Evolutionary conservation across 1,140 invertebrate species (phyloP), one percentile per base, ranked within the genome.

Genomic region (Daktulosphaira vitifoliae): DNA sequence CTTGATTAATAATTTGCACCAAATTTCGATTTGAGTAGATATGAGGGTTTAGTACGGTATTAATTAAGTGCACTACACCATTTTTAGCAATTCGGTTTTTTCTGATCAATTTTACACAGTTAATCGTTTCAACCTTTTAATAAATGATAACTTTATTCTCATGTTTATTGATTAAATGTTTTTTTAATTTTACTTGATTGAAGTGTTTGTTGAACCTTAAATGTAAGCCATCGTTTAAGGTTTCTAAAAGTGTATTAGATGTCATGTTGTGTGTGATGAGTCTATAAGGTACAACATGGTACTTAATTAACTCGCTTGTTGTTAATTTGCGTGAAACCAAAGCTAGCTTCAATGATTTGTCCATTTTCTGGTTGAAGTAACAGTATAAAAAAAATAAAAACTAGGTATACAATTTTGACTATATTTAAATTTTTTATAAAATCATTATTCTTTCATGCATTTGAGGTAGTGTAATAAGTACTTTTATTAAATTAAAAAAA

Each of bases 31-130:
- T 68, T 8, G 70, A 54, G 9, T 71, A 68, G 8, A 66, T 48
- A 15, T 51, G 42, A 26, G 83, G 85, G 65, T 82, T 81, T 49
- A 87, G 73, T 16, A 87, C 73, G 9, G 77, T 77, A 69, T 86
- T 83, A 29, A 87, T 81, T 0, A 87, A 74, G 71, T 87, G 85
- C 5, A 87, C 76, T 1, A 87, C 80, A 20, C 86, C 86, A 72
- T 87, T 86, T 3, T 78, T 82, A 7, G 82, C 84, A 59, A 77
- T 72, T 69, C 79, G 78, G 68, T 81, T 78, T 49, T 79, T 78
- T 20, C 77, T 66, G 2, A 77, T 70, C n/a, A 81, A 73, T 5
- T 74, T 68, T 9, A 76, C 77, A 66, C 80, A 81, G 69, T 81
- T 81, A 15, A 79, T 79, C 1, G 80, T 81, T 52, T 78, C 74